Evolutionary conservation across 2,113 vertebrate species (phyloP).

Genomic region (Chamaea fasciata): DNA sequence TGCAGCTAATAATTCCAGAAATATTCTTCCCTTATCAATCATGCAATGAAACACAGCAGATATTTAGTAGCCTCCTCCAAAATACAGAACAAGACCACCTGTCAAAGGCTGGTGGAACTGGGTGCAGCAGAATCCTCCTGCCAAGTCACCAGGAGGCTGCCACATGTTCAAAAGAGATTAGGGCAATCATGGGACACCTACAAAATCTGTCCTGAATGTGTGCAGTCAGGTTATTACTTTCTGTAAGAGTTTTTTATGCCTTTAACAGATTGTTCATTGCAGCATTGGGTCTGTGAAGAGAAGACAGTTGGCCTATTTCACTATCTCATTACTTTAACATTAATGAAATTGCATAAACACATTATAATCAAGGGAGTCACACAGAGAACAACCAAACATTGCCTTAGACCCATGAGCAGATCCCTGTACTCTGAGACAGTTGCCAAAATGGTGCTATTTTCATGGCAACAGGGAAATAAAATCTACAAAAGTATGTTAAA

Average conservation of each 20-base stretch:
- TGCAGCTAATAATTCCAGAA: not conserved
- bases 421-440: not conserved
- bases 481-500: not conserved
- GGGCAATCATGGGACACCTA: not conserved
- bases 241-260: not conserved
- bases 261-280: constrained; percentile 10
- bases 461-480: not conserved
- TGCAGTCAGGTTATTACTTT: not conserved
- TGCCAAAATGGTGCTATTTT: not conserved
- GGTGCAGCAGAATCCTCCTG: not conserved
- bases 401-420: not conserved
- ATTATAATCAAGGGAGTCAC: not conserved
- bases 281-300: not conserved
- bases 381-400: not conserved
- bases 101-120: not conserved
- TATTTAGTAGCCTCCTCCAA: not conserved
- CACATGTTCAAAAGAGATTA: not conserved
- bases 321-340: not conserved
- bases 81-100: not conserved
- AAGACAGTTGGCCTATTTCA: not conserved
- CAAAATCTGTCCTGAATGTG: not conserved
- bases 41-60: not conserved
- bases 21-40: not conserved
- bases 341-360: not conserved
- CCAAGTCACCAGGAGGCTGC: not conserved